Evolutionary conservation across 2,113 vertebrate species (phyloP).

Genomic region (Eubucco bourcierii): DNA sequence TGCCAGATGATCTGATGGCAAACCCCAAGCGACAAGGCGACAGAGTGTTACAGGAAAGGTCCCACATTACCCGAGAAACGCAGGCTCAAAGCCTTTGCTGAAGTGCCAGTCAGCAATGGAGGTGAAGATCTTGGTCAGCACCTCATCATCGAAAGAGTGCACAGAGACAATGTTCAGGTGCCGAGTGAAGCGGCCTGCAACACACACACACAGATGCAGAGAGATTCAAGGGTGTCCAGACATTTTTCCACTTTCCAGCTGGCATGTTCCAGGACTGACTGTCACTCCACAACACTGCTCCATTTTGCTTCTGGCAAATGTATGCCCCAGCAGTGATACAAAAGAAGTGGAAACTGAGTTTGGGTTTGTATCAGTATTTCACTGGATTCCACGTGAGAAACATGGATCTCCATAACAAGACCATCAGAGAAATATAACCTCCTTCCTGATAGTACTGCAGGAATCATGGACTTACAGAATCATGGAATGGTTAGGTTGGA

Average conservation of each 20-base stretch:
- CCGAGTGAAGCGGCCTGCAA: slow-evolving; percentile 87
- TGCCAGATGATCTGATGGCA: not conserved
- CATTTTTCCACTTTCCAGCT: not conserved
- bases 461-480: not conserved
- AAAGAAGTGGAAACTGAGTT: not conserved
- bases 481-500: no score
- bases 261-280: not conserved
- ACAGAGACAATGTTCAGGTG: slow-evolving; percentile 90
- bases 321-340: not conserved
- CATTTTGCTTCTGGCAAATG: not conserved
- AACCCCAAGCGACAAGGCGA: not conserved
- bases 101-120: slow-evolving; percentile 92
- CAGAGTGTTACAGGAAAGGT: not conserved
- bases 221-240: not conserved
- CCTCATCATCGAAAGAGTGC: slow-evolving; percentile 86
- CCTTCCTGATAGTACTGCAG: not conserved
- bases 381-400: not conserved
- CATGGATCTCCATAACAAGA: not conserved
- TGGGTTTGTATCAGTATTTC: not conserved
- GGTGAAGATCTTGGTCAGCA: slow-evolving; percentile 87
- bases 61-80: slow-evolving; percentile 80
- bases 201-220: not conserved
- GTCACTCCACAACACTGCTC: not conserved
- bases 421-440: not conserved
- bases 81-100: slow-evolving; percentile 83